Conservation (phyloP, 2,888 invertebrate genomes). For the Pteria penguin region DNA sequence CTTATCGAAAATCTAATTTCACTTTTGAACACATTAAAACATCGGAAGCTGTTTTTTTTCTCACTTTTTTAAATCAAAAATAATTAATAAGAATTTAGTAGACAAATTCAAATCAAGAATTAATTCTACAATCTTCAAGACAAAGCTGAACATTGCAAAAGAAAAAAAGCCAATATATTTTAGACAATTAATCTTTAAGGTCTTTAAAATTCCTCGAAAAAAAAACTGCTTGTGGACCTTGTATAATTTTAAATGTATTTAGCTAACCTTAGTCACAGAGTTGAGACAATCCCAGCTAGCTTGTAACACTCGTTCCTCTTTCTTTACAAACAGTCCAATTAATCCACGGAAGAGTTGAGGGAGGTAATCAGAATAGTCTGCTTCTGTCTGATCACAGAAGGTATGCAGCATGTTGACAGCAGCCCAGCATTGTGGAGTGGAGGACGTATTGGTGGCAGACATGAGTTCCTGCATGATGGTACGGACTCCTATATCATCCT, state of each 20-base stretch:
- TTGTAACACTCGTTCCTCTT: slow-evolving; percentile 89
- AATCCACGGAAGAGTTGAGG: slow-evolving; percentile 93
- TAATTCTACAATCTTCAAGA: neutral
- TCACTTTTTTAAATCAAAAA: too few species aligned
- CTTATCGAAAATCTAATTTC: too few species aligned
- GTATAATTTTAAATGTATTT: too few species aligned
- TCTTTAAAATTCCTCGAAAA: too few species aligned
- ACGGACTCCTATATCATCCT: slow-evolving; percentile 89
- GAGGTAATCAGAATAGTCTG: slow-evolving; percentile 92
- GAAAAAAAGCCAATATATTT: too few species aligned
- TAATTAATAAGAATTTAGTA: too few species aligned
- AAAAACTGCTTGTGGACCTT: too few species aligned
- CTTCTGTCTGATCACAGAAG: slow-evolving; percentile 93
- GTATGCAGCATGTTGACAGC: slow-evolving; percentile 93
- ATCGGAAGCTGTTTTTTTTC: too few species aligned
- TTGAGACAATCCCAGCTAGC: slow-evolving; percentile 95
- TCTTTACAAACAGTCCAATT: slow-evolving; percentile 90
- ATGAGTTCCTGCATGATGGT: slow-evolving; percentile 93
- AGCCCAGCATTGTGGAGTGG: slow-evolving; percentile 85
- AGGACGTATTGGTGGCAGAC: slow-evolving; percentile 83
- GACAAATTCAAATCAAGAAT: too few species aligned
- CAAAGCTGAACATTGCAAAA: neutral
- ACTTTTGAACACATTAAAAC: too few species aligned
- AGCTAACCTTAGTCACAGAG: slow-evolving; percentile 91
- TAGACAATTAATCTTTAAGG: too few species aligned